Evolutionary conservation across 64 coral and sea anemone genomes (phyloP).

Genomic region (Trachythela sp.): DNA sequence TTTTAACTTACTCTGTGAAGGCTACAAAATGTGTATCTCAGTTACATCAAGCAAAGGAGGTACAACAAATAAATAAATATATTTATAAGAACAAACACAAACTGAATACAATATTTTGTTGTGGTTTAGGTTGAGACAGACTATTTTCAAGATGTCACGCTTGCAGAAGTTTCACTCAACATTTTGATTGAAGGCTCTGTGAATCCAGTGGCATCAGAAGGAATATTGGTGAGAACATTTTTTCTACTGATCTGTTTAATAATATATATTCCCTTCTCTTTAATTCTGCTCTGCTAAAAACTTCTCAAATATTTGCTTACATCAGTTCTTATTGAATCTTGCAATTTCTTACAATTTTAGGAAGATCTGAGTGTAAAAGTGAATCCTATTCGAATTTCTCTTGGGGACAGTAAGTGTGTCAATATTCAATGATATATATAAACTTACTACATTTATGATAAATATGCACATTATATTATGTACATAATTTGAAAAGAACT

Average conservation of each 20-base stretch:
- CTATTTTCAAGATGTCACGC: neutral
- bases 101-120: neutral
- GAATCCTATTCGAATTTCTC: neutral
- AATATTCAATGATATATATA: too few species aligned
- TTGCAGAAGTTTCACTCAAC: neutral
- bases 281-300: too few species aligned
- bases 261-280: neutral
- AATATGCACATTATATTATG: too few species aligned
- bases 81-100: neutral
- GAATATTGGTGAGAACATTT: neutral
- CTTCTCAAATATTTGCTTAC: too few species aligned
- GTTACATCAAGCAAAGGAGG: neutral
- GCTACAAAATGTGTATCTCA: neutral
- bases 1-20: neutral
- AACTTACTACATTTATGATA: too few species aligned
- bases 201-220: neutral
- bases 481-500: too few species aligned
- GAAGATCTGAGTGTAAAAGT: neutral
- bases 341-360: neutral
- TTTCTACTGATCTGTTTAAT: neutral
- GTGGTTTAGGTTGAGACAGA: neutral
- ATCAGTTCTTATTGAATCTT: too few species aligned
- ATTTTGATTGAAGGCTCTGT: neutral
- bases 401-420: constrained; percentile 21
- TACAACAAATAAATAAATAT: neutral